Conservation (phyloP, 1,140 invertebrate genomes). For the Drosophila pallidifrons region DNA sequence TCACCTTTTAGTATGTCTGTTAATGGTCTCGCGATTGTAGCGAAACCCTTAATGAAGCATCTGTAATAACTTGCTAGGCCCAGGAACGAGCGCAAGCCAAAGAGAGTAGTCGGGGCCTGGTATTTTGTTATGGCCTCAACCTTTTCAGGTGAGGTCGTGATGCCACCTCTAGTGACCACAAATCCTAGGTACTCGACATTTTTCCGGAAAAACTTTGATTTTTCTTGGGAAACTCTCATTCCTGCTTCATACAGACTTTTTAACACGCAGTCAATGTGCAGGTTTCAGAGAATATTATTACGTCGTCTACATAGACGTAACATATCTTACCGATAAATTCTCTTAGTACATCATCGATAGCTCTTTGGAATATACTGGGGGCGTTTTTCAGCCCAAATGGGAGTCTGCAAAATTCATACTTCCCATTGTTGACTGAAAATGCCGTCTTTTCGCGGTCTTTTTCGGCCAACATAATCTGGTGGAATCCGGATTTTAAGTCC, state of each 20-base stretch:
- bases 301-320: slow-evolving; percentile 23
- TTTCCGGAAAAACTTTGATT: slow-evolving; percentile 20
- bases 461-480: background rate
- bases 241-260: slow-evolving; percentile 13
- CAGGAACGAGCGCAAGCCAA: slow-evolving; percentile 19
- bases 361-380: background rate
- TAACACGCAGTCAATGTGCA: slow-evolving; percentile 16
- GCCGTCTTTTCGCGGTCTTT: slow-evolving; percentile 7
- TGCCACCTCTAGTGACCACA: slow-evolving; percentile 9
- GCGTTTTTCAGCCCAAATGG: background rate
- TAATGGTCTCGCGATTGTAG: slow-evolving; percentile 18
- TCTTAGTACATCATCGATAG: slow-evolving; percentile 12
- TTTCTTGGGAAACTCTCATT: slow-evolving; percentile 24
- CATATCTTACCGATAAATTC: slow-evolving; percentile 24
- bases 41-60: slow-evolving; percentile 12
- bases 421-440: slow-evolving; percentile 4
- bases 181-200: slow-evolving; percentile 24
- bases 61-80: slow-evolving; percentile 8
- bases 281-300: slow-evolving; percentile 27
- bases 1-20: slow-evolving; percentile 26
- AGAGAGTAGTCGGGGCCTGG: background rate
- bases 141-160: slow-evolving; percentile 18
- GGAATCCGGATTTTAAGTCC: background rate
- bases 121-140: slow-evolving; percentile 23
- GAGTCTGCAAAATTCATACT: slow-evolving; percentile 13